These are phyloP conservation scores for Microcebus griseorufus DNA, from an alignment of 2,113 vertebrate genomes.

Conservation along the genomic window DNA sequence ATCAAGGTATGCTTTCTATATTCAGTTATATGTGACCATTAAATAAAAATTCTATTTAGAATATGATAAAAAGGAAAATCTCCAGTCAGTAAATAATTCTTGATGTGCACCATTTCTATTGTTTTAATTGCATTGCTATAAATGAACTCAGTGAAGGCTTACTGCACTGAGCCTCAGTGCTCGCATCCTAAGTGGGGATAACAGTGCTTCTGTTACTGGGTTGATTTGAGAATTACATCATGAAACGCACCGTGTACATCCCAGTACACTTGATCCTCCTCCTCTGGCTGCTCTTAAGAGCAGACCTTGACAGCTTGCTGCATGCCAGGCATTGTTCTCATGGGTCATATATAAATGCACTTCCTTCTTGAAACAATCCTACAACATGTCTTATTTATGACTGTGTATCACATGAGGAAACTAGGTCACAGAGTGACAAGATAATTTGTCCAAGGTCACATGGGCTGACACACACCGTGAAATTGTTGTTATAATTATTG, in stretches of 20 bases:
- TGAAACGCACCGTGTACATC: rapidly evolving
- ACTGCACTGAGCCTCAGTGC: rapidly evolving
- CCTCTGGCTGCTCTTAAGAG: neutral
- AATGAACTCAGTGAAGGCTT: rapidly evolving
- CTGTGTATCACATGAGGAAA: neutral
- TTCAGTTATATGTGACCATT: neutral
- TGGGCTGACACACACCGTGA: neutral
- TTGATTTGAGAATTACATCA: neutral
- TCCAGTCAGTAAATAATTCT: neutral
- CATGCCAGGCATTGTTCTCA: neutral
- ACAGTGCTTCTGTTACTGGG: neutral
- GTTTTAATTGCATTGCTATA: neutral
- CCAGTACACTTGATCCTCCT: neutral
- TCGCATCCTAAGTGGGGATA: neutral
- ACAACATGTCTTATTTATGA: neutral
- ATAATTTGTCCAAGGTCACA: neutral
- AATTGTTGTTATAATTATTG: neutral
- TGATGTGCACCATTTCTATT: neutral
- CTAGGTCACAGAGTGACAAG: neutral
- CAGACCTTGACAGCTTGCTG: rapidly evolving
- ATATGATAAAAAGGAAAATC: neutral
- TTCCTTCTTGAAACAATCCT: neutral
- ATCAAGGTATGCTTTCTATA: neutral
- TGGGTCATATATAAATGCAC: neutral
- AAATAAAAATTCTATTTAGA: neutral